Evolutionary conservation across 2,888 invertebrate species (phyloP).

Genomic region (Apeira syringaria): DNA sequence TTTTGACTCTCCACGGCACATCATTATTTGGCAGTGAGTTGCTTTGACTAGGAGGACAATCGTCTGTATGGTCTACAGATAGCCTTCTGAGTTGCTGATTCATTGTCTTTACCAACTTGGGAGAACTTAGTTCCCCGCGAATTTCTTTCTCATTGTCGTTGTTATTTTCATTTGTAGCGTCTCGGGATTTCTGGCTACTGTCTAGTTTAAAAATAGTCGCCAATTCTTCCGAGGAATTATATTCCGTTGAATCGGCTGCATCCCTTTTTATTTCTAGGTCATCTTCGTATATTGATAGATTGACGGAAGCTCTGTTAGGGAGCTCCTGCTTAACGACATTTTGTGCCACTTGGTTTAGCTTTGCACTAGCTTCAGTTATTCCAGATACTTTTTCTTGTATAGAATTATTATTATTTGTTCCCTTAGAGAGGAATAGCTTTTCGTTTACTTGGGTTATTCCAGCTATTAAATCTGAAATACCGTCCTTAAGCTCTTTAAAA

Average conservation of each 20-base stretch:
- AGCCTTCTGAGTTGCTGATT: constrained; percentile 74
- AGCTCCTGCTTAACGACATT: constrained; percentile 44
- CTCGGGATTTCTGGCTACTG: constrained; percentile 42
- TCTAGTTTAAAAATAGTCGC: constrained; percentile 85
- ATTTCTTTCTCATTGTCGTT: constrained; percentile 45
- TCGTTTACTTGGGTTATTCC: constrained; percentile 79
- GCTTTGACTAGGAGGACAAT: constrained; percentile 72
- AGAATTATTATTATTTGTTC: constrained; percentile 35
- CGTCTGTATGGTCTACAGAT: constrained; percentile 65
- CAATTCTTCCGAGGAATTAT: constrained; percentile 86
- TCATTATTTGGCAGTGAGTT: constrained; percentile 71
- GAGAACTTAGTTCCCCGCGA: constrained; percentile 71
- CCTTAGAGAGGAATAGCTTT: constrained; percentile 64
- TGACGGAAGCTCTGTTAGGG: constrained; percentile 62
- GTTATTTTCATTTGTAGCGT: constrained; percentile 38
- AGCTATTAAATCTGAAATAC: constrained; percentile 77
- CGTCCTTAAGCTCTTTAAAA: constrained; percentile 77
- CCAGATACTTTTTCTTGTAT: constrained; percentile 43
- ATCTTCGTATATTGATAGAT: constrained; percentile 73
- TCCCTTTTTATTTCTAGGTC: constrained; percentile 69
- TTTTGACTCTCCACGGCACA: constrained; percentile 77
- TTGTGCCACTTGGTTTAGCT: constrained; percentile 55
- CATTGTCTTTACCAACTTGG: constrained; percentile 72
- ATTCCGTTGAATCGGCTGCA: constrained; percentile 79
- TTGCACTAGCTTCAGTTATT: constrained; percentile 62